Evolutionary conservation across 2,888 invertebrate genomes (phyloP), one percentile per base, ranked within the genome.

Genomic region (Erebia ligea): DNA sequence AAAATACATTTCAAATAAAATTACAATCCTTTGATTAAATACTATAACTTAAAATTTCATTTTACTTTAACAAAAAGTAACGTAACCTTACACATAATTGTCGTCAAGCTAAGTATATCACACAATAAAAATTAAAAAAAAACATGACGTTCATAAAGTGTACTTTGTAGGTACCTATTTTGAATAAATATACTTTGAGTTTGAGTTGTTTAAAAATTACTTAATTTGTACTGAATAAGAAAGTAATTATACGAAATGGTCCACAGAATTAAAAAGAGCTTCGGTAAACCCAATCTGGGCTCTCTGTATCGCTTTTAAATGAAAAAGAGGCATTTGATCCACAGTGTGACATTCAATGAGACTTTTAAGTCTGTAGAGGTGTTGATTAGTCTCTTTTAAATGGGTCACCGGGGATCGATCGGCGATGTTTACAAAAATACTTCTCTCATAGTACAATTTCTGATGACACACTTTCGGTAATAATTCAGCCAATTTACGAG

Each of bases 381-480:
- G 50, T 25, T 67, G 58, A 67, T 67, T 58, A 67, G 67, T 21
- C 34, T 58, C 62, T 67, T 57, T 57, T 48, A 67, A 67, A 67
- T 58, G 58, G 67, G 67, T 67, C 67, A 48, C 67, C 58, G 48
- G 58, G 21, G 45, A 45, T 62, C 62, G 62, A 62, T 62, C 62
- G 21, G 2, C 21, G 19, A 45, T 62, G 62, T 62, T 62, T 62
- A 62, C 62, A 62, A 15, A 48, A 62, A 62, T 62, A 45, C 48
- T 62, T 21, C 59, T 59, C 59, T 61, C 76, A 76, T 78, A 71
- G 76, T 77, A 78, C 79, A 78, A 78, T 78, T 68, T 70, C 48
- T 68, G 70, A 70, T 68, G 73, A 73, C 68, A 68, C 68, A 73
- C 62, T 68, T 69, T 63, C 42, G 61, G 57, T 68, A 65, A 68